Evolutionary conservation across 2,888 invertebrate genomes (phyloP).

Genomic region (Cephus nigrinus): DNA sequence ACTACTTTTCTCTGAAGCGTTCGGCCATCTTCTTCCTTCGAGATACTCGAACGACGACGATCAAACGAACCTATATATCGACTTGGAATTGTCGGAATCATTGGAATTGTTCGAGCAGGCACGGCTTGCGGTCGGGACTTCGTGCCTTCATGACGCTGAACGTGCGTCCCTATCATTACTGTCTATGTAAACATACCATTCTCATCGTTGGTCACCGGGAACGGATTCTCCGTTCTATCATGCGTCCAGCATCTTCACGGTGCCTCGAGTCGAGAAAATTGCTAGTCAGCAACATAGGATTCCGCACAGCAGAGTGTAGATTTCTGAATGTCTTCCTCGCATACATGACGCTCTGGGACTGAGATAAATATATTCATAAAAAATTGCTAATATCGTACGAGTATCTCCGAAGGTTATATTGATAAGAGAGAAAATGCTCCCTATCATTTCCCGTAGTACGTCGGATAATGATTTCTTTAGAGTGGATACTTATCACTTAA

Average conservation of each 20-base stretch:
- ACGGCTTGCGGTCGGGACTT: slow-evolving; percentile 33
- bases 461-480: not conserved
- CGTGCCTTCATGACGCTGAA: slow-evolving; percentile 30
- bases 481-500: not conserved
- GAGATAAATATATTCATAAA: not conserved
- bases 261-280: not conserved
- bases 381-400: not conserved
- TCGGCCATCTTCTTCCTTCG: not conserved
- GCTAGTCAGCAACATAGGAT: not conserved
- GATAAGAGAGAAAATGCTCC: not conserved
- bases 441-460: not conserved
- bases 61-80: not conserved
- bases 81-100: slow-evolving; percentile 17
- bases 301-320: not conserved
- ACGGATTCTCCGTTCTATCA: not conserved
- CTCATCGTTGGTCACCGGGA: slow-evolving; percentile 12
- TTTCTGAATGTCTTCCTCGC: not conserved
- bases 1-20: not conserved
- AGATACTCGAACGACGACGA: not conserved
- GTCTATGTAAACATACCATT: slow-evolving; percentile 37
- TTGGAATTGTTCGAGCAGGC: slow-evolving; percentile 17
- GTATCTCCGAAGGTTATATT: not conserved
- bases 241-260: not conserved
- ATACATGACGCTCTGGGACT: not conserved
- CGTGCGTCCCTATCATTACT: slow-evolving; percentile 34